Base-by-base conservation (phyloP, 1,140 invertebrate species). In the Bombus waltoni region DNA sequence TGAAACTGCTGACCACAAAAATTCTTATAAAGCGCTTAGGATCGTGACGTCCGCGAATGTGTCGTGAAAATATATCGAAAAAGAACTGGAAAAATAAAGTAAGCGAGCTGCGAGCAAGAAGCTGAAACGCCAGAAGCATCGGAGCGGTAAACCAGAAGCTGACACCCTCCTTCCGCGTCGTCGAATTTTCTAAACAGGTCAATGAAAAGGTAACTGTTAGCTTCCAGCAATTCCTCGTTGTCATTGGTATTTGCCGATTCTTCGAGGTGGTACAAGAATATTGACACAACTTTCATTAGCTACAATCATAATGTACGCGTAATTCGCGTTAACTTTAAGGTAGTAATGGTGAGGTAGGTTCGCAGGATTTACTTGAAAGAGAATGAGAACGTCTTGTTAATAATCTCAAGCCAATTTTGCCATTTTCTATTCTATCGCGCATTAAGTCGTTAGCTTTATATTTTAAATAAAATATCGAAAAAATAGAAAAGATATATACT, bases 1-100 rank as follows among this genome's bases (percentile, higher is more conserved):
- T 42, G 38, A 25, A 28, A 84, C 22, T 66, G 76, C 57, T 85
- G 87, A 88, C n/a, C 76, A 59, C 70, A 10, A 65, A 62, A 75
- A 84, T 88, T 78, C 73, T 74, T 59, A 83, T 44, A 35, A 79
- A 78, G 38, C 35, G 44, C 28, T 59, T 57, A 42, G 25, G 38
- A 62, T 73, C 22, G 47, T 68, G 68, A 83, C 28, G 75, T 28
- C 70, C 59, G 81, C 8, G 66, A 70, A 25, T 22, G 35, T 35
- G 66, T 40, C 68, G 68, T 62, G 59, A 38, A 72, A 59, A 8
- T 53, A 53, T 53, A 22, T 53, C 40, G 86, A 35, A 44, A 65
- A 88, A 81, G 40, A 28, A 32, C 57, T 78, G 47, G 59, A 62
- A 35, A 72, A 88, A 70, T 72, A 77, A 75, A 79, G 53, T 22